Conservation (phyloP, 2,888 invertebrate species). For the Malacosoma neustria region DNA sequence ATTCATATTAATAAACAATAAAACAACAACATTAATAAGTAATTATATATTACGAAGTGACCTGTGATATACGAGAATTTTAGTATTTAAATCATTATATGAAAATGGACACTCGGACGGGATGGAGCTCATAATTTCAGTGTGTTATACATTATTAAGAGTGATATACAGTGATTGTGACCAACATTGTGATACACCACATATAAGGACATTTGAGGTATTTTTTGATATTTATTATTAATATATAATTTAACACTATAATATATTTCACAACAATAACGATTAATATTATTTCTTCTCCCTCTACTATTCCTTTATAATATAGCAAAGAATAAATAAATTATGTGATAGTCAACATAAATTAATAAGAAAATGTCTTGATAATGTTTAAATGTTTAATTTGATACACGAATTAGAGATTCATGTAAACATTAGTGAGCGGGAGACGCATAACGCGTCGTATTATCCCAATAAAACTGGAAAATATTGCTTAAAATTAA, state of each 20-base stretch:
- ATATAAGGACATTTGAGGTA: conserved; percentile 62
- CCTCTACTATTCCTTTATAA: no score
- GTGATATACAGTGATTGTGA: conserved; percentile 71
- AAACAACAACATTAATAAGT: conserved; percentile 16
- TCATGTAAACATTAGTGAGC: no score
- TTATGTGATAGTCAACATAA: no score
- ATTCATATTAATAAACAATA: conserved; percentile 39
- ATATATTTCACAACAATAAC: no score
- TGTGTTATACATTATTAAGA: conserved; percentile 60
- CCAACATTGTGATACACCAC: conserved; percentile 56
- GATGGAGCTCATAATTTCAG: conserved; percentile 68
- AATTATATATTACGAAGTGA: conserved; percentile 30
- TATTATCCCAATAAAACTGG: no score
- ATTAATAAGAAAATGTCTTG: no score
- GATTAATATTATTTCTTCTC: no score
- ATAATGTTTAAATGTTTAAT: no score
- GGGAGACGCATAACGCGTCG: no score
- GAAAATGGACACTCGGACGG: conserved; percentile 61
- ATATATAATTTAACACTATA: background rate
- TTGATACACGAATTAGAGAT: no score
- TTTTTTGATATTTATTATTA: conserved; percentile 16
- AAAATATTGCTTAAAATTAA: no score
- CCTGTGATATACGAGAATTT: conserved; percentile 48
- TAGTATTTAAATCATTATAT: conserved; percentile 16
- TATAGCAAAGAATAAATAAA: no score